These are phyloP conservation scores for Platorchestia sp. DNA, from an alignment of 1,140 invertebrate genomes.

Conservation along the genomic window DNA sequence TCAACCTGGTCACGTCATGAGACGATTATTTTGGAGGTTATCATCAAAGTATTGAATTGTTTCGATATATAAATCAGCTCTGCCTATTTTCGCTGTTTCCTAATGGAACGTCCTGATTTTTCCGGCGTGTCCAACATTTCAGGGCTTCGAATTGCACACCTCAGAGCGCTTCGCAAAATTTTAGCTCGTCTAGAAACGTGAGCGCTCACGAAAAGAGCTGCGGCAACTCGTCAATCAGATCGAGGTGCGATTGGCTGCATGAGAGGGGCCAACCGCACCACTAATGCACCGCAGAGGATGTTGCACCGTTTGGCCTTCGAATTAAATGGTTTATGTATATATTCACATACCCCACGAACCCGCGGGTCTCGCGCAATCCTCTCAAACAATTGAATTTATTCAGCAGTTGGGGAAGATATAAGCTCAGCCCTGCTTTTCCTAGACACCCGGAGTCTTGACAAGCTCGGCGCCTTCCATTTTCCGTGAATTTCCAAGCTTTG, in stretches of 20 bases:
- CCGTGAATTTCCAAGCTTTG: not conserved
- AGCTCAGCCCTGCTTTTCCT: not conserved
- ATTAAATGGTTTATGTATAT: conserved; percentile 47
- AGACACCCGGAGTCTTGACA: not conserved
- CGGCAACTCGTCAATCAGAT: not conserved
- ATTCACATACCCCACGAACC: conserved; percentile 36
- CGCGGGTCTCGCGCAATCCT: not conserved
- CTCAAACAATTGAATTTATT: conserved; percentile 50
- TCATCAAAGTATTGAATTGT: not conserved
- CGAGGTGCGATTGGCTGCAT: not conserved
- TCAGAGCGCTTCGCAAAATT: not conserved
- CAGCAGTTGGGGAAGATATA: not conserved
- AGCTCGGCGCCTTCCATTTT: not conserved
- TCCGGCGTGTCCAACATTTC: not conserved
- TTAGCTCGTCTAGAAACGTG: not conserved
- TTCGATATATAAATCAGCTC: not conserved
- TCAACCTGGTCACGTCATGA: not conserved
- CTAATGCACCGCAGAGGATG: conserved; percentile 4
- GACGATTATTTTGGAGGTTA: not conserved
- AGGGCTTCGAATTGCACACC: not conserved
- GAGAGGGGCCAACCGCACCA: not conserved
- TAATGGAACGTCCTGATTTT: not conserved
- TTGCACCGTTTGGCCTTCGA: conserved; percentile 50
- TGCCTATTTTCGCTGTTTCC: not conserved
- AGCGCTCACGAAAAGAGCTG: not conserved